Percentiles rank a stretch among this genome's conserved stretches.
Evolutionary conservation across 2,797 vertebrate genomes (phyloP).

Genomic region (Spatula clypeata): DNA sequence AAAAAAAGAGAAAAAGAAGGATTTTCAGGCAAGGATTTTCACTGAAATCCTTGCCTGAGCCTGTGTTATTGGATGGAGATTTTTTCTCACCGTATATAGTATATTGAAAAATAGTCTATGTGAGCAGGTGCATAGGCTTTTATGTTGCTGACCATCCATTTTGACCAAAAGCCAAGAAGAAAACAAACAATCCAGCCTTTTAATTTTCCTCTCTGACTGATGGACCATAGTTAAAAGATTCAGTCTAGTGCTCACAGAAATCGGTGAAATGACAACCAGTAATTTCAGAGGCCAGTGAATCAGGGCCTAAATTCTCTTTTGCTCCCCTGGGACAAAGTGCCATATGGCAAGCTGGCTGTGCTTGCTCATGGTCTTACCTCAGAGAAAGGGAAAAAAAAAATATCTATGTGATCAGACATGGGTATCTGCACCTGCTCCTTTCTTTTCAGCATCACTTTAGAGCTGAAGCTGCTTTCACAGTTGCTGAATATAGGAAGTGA

Average conservation of each 20-base stretch:
- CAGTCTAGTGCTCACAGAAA: background rate
- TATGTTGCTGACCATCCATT: background rate
- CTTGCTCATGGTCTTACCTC: background rate
- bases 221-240: constrained; percentile 10
- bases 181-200: background rate
- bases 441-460: background rate
- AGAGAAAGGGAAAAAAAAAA: background rate
- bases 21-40: no score
- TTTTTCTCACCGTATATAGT: background rate
- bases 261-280: constrained; percentile 25
- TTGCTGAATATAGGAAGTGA: background rate
- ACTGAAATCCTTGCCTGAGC: no score
- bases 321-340: background rate
- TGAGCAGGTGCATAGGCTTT: background rate
- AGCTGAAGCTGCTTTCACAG: background rate
- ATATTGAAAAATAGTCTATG: background rate
- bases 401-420: background rate
- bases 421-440: constrained; percentile 23
- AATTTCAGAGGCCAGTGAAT: constrained; percentile 38
- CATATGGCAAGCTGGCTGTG: constrained; percentile 51
- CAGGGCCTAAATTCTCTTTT: constrained; percentile 2
- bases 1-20: no score
- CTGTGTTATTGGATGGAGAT: no score
- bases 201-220: background rate
- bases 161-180: background rate